Base-by-base conservation (phyloP, 2,888 invertebrate species). In the Lumbricus terrestris region DNA sequence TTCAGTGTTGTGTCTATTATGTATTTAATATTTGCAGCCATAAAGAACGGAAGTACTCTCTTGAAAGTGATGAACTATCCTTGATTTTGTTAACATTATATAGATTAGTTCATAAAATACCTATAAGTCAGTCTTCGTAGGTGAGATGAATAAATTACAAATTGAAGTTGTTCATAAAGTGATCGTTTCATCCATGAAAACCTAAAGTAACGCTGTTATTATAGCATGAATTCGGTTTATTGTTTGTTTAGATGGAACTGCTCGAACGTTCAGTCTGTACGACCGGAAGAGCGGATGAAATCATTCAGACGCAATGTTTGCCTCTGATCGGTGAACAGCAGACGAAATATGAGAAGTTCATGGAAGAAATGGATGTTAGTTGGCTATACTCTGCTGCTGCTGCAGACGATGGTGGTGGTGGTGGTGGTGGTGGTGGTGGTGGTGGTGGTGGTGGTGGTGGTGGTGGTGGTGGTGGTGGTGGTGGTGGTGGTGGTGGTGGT, bases 331-430 rank as follows among this genome's bases (percentile, higher is more conserved):
- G 94, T 37, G 93, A 93, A n/a, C 92, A 93, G 91, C 95, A 95
- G 92, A 92, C 93, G 69, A 90, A 92, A 40, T 94, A 94, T 92
- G 95, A 95, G 92, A 88, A 93, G 37, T 93, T 92, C n/a, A 91
- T 94, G 40, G 95, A 94, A 90, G 92, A 91, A 16, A 94, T 95
- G 93, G 94, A 95, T 93, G 94, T 94, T 90, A 92, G 93, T 92
- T 16, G 0, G n/a, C n/a, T n/a, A n/a, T n/a, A n/a, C n/a, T n/a
- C n/a, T 69, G n/a, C n/a, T 29, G 69, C 69, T 69, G 69, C 8
- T 69, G 0, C 47, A 18, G 6, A n/a, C n/a, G 29, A n/a, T 54
- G 5, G 54, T 54, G 2, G 23, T 29, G 23, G 54, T 29, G 2
- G 29, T 54, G 54, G 29, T 54, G 2, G 13, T 54, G 23, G 54